Evolutionary conservation across 2,797 vertebrate species (phyloP).

Genomic region (Sebastolobus alascanus): DNA sequence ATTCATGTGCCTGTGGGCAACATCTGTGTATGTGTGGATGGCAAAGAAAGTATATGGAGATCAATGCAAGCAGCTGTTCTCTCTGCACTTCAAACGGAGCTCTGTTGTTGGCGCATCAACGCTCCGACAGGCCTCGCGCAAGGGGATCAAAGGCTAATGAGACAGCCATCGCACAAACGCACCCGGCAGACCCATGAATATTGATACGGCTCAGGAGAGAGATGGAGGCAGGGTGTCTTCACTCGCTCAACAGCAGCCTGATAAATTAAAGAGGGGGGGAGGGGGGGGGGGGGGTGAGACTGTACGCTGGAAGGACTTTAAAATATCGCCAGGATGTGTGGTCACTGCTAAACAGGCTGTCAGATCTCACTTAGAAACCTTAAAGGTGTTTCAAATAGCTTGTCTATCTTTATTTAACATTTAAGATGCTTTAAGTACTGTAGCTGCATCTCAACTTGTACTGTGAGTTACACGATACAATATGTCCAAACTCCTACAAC

Average conservation of each 20-base stretch:
- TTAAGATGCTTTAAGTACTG: not conserved
- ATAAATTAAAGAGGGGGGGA: slow-evolving; percentile 50
- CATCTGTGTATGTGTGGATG: slow-evolving; percentile 69
- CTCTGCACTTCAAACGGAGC: slow-evolving; percentile 82
- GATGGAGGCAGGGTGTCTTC: slow-evolving; percentile 73
- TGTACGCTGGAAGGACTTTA: slow-evolving; percentile 43
- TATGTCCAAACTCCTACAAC: not conserved
- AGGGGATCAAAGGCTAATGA: slow-evolving; percentile 85
- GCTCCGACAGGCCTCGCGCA: slow-evolving; percentile 75
- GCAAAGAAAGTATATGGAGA: slow-evolving; percentile 81
- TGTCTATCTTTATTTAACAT: not conserved
- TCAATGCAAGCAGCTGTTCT: slow-evolving; percentile 85
- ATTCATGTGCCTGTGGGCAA: slow-evolving; percentile 77
- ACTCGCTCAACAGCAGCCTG: slow-evolving; percentile 61
- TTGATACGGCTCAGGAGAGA: slow-evolving; percentile 75
- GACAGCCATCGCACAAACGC: slow-evolving; percentile 82
- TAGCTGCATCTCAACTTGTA: not conserved
- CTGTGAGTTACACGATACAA: not conserved
- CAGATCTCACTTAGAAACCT: slow-evolving; percentile 6
- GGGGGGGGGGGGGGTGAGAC: too few relatives aligned
- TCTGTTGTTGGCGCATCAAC: slow-evolving; percentile 80
- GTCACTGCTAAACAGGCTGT: slow-evolving; percentile 33
- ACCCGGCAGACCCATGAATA: slow-evolving; percentile 84
- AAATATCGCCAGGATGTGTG: slow-evolving; percentile 29
- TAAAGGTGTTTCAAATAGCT: slow-evolving; percentile 10